phyloP scores from a whole-genome alignment of 2,888 invertebrate species.

The Chelonus formosanus region DNA sequence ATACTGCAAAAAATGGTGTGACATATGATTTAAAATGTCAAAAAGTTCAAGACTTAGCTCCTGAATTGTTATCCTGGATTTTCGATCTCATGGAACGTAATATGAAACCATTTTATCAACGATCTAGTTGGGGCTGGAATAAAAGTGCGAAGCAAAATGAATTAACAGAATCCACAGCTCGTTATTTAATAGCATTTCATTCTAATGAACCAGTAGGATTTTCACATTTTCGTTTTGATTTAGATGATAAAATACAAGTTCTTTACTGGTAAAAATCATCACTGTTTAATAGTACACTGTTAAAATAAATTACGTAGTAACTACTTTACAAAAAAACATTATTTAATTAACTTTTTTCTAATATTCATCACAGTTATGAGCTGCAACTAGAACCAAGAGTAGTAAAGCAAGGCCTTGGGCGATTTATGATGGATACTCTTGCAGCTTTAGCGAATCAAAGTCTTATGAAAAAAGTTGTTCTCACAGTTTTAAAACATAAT shows the following conservation, averaged over 20 bases:
- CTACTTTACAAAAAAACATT: background rate
- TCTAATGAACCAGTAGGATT: constrained; percentile 71
- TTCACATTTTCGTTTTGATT: constrained; percentile 79
- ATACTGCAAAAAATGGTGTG: constrained; percentile 69
- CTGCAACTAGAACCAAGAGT: constrained; percentile 79
- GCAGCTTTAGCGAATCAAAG: constrained; percentile 79
- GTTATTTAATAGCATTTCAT: constrained; percentile 70
- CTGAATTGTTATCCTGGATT: constrained; percentile 73
- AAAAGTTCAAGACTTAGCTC: constrained; percentile 69
- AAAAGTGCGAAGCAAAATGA: constrained; percentile 72
- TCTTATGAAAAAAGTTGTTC: constrained; percentile 81
- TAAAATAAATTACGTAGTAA: too few species aligned
- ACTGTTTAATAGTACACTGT: background rate
- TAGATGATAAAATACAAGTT: constrained; percentile 75
- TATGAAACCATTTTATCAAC: constrained; percentile 78
- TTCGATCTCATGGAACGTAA: constrained; percentile 80
- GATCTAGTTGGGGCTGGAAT: constrained; percentile 73
- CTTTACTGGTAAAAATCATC: constrained; percentile 72
- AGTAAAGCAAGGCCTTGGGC: constrained; percentile 83
- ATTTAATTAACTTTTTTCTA: constrained; percentile 42
- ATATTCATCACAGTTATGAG: constrained; percentile 76
- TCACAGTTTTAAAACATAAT: constrained; percentile 86
- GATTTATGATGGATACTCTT: constrained; percentile 80
- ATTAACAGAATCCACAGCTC: constrained; percentile 72
- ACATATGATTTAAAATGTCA: constrained; percentile 71